Percentiles rank a stretch among this genome's conserved stretches.
Conservation (phyloP, 2,797 vertebrate genomes). For the Thalassophryne amazonica region DNA sequence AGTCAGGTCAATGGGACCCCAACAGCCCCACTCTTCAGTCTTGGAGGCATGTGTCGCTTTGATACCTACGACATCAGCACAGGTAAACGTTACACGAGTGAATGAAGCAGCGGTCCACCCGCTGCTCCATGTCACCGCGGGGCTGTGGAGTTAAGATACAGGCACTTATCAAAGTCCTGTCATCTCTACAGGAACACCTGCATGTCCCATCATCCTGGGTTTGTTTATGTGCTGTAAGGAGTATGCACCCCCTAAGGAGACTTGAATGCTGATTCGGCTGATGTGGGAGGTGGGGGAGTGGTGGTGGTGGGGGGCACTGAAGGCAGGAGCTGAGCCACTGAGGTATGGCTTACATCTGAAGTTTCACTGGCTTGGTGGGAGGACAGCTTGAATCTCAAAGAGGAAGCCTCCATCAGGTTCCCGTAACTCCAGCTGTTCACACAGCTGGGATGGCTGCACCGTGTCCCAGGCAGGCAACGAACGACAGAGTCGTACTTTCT, state of each 20-base stretch:
- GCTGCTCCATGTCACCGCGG: slow-evolving; percentile 16
- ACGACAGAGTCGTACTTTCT: slow-evolving; percentile 29
- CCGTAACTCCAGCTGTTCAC: slow-evolving; percentile 20
- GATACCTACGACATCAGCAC: neutral
- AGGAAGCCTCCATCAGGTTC: slow-evolving; percentile 13
- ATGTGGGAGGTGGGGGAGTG: too few relatives aligned
- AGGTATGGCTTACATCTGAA: slow-evolving; percentile 38
- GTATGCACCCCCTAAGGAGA: slow-evolving; percentile 53
- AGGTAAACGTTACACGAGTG: slow-evolving; percentile 7
- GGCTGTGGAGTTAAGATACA: slow-evolving; percentile 53
- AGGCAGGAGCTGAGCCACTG: slow-evolving; percentile 44
- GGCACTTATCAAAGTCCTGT: slow-evolving; percentile 71
- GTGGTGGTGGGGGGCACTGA: too few relatives aligned
- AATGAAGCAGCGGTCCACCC: slow-evolving; percentile 6
- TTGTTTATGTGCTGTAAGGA: slow-evolving; percentile 22
- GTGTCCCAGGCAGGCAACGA: too few relatives aligned
- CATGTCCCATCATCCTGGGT: slow-evolving; percentile 10
- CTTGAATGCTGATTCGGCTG: slow-evolving; percentile 37
- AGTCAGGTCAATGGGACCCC: slow-evolving; percentile 27
- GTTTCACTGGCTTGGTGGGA: slow-evolving; percentile 46
- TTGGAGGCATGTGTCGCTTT: slow-evolving; percentile 18
- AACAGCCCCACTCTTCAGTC: slow-evolving; percentile 39
- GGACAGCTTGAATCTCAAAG: slow-evolving; percentile 8
- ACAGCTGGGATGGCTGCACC: slow-evolving; percentile 19
- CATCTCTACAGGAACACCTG: slow-evolving; percentile 31